Evolutionary conservation across 2,113 vertebrate genomes (phyloP).

Genomic region (Hyperopisus bebe): DNA sequence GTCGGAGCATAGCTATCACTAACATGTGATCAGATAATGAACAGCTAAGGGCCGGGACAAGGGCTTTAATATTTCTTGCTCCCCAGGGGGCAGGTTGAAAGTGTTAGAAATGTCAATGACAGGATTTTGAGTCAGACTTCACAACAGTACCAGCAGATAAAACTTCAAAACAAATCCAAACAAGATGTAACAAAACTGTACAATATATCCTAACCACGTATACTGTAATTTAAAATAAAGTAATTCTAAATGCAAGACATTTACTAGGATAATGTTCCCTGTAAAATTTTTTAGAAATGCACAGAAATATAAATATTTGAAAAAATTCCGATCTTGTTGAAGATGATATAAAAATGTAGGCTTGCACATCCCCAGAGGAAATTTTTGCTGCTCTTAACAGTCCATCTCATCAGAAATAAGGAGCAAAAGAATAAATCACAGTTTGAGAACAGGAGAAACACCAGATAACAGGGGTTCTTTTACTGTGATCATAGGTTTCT

Average conservation of each 20-base stretch:
- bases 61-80: neutral
- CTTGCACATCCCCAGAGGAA: neutral
- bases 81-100: neutral
- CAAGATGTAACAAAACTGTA: neutral
- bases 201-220: neutral
- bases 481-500: neutral
- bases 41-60: neutral
- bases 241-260: neutral
- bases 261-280: neutral
- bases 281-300: neutral
- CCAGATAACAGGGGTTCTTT: neutral
- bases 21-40: neutral
- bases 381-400: neutral
- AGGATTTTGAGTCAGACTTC: neutral
- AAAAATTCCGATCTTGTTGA: neutral
- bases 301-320: neutral
- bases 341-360: neutral
- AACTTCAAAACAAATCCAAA: neutral
- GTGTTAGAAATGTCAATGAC: neutral
- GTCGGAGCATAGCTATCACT: neutral
- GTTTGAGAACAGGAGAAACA: neutral
- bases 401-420: neutral
- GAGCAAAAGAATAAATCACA: neutral
- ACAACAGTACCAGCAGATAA: neutral
- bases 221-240: neutral